Base-by-base conservation (phyloP, 1,140 invertebrate species). In the Onthophagus taurus region DNA sequence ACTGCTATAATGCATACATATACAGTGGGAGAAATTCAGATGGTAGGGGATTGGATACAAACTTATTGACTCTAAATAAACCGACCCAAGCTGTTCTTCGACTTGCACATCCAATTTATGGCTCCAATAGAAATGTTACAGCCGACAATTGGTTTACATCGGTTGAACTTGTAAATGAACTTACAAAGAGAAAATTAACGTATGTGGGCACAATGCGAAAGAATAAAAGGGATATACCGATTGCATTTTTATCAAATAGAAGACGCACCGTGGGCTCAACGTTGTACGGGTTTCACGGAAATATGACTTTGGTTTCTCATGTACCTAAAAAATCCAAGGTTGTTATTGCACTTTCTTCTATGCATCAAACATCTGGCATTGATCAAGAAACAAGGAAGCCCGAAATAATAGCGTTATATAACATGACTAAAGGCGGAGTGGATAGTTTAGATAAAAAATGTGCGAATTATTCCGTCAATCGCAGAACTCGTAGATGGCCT, bases 401-500 rank as follows among this genome's bases (percentile, higher is more conserved):
- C 9, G 35, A 37, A 21, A 37, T 37, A 8, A 37, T 37, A 18
- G 7, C 16, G 11, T 17, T 9, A 11, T 37, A 37, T 13, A 37
- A 37, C 16, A 19, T 21, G 19, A 19, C 35, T 19, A 37, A 37
- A 19, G 35, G 16, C 7, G 35, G 35, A 13, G 35, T 19, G 12
- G 35, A 20, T 37, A 8, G 12, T 4, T 9, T 37, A 19, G 35
- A 37, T 11, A 19, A 37, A 19, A 37, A 37, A 21, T 37, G 35
- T 37, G 17, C 35, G 13, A 17, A 16, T 11, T 13, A 37, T 21
- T 11, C 3, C 18, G 9, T 11, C 8, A 17, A 19, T 37, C 13
- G 35, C 9, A 17, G 2, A 19, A 63, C 54, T 11, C 46, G 44
- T 9, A 45, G 60, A 16, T 65, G 60, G 63, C 57, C 56, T 14